Evolutionary conservation across 1,140 invertebrate genomes (phyloP).

Genomic region (Coelopa frigida): DNA sequence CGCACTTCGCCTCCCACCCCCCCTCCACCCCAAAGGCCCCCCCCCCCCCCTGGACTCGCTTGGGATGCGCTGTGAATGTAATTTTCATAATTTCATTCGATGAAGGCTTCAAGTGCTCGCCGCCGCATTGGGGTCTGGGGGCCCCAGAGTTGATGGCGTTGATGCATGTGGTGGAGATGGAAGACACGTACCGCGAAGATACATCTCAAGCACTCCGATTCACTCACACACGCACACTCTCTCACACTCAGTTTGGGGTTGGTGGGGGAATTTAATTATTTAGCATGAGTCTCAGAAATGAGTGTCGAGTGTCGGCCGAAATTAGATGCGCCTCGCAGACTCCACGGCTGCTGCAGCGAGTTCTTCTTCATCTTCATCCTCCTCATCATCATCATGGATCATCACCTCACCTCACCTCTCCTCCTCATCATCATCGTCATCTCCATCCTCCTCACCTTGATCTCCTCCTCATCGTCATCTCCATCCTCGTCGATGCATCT

Average conservation of each 20-base stretch:
- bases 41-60: not conserved
- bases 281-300: constrained; percentile 5
- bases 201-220: constrained; percentile 3
- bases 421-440: not conserved
- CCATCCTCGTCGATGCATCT: no score
- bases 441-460: no score
- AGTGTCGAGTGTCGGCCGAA: not conserved
- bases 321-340: not conserved
- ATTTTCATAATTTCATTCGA: no score
- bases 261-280: constrained; percentile 7
- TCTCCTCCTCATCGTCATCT: not conserved
- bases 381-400: not conserved
- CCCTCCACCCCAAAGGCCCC: not conserved
- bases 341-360: not conserved
- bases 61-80: no score
- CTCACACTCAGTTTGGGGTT: not conserved
- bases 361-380: not conserved
- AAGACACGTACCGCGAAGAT: constrained; percentile 3
- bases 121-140: not conserved
- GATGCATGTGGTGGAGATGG: not conserved
- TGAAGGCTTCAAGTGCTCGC: no score
- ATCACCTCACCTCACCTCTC: no score
- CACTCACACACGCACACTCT: not conserved
- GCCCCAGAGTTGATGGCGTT: not conserved
- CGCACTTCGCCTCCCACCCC: not conserved